Evolutionary conservation across 2,797 vertebrate genomes (phyloP), one percentile per base, ranked within the genome.

Genomic region (Pangasius krempfi): DNA sequence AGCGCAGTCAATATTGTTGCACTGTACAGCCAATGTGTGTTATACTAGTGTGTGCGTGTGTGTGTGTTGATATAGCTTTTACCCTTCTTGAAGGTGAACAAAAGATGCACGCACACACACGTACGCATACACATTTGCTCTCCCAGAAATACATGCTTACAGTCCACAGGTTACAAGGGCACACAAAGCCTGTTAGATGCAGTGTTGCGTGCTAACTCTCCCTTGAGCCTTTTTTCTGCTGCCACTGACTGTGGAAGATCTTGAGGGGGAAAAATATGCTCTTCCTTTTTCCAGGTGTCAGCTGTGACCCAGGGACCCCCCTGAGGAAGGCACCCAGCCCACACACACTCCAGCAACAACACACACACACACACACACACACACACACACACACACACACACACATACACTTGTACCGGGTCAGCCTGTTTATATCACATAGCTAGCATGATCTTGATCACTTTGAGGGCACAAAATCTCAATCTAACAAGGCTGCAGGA

Each of bases 251-350:
- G 20, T 70, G 62, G 81, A 87, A 87, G 37, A 37, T 60, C 20
- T 22, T 66, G 13, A 50, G 18, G n/a, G 20, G 14, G 40, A 33
- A 78, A 62, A 25, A 64, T 47, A 47, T 47, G 79, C 25, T 62
- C 58, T 44, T 44, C 56, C 72, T 86, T 85, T 88, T 64, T 89
- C 75, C 78, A 72, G 44, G 60, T 84, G 64, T 87, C 66, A 75
- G 27, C 85, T 86, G 82, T 85, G 70, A 85, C 58, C 84, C 52
- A 88, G 56, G 79, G 37, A n/a, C 37, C 58, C 75, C 75, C 80
- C 56, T 87, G 76, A 88, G 87, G 84, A 47, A 84, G 82, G 47
- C 56, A 75, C 64, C 52, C 18, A 27, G 22, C 87, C 60, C 78
- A 56, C 30, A 76, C 58, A 60, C 76, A 52, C 87, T 75, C 79